Conservation (phyloP, 2,797 vertebrate genomes). For the Australoheros facetus region DNA sequence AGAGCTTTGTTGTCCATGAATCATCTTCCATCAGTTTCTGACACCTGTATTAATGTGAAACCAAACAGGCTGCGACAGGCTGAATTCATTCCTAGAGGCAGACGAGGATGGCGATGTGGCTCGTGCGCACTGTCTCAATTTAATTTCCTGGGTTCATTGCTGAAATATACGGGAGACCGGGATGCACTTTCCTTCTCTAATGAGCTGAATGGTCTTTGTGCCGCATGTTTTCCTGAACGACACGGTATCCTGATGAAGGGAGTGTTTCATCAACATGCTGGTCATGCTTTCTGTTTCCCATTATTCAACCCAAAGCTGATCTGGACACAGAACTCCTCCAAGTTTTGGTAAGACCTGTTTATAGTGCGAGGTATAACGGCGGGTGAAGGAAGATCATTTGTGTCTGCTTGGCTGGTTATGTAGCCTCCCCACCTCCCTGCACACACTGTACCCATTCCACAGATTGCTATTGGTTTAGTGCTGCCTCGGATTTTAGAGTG, state of each 20-base stretch:
- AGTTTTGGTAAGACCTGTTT: conserved; percentile 63
- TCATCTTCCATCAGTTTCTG: not conserved
- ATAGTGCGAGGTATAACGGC: conserved; percentile 26
- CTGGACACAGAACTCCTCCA: conserved; percentile 46
- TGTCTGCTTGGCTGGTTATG: conserved; percentile 48
- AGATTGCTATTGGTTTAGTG: conserved; percentile 48
- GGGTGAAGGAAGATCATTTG: conserved; percentile 47
- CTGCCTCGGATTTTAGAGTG: conserved; percentile 53
- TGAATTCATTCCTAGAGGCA: not conserved
- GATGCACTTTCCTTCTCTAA: not conserved
- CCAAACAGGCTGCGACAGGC: not conserved
- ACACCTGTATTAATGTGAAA: not conserved
- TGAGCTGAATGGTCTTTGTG: not conserved
- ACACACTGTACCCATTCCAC: conserved; percentile 39
- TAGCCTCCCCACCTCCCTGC: conserved; percentile 13
- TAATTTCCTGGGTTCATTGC: not conserved
- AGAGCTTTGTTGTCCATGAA: not conserved
- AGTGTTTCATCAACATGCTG: conserved; percentile 45
- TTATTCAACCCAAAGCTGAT: conserved; percentile 43
- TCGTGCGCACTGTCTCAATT: not conserved
- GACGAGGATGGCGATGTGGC: not conserved
- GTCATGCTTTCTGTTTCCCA: conserved; percentile 32
- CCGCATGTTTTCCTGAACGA: conserved; percentile 17
- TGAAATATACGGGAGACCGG: not conserved
- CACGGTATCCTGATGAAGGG: not conserved